Conservation (phyloP, 2,113 vertebrate genomes). For the Balaeniceps rex region DNA sequence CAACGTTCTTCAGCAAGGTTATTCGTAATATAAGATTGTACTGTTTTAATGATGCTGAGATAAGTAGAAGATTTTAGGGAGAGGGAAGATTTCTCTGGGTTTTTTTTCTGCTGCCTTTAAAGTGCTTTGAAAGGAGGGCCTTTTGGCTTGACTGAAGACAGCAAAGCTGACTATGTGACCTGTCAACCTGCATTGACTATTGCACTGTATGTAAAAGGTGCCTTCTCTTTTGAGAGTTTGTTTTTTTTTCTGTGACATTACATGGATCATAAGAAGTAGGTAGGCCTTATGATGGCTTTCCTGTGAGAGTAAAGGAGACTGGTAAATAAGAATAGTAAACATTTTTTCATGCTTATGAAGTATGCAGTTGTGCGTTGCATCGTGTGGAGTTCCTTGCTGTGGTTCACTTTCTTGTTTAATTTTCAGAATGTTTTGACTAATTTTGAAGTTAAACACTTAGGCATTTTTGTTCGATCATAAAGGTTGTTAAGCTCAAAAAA, state of each 20-base stretch:
- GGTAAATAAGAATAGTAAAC: neutral
- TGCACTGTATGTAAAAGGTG: neutral
- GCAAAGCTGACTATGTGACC: neutral
- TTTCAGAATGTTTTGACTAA: neutral
- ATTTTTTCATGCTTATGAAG: neutral
- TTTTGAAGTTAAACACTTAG: neutral
- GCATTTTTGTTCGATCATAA: neutral
- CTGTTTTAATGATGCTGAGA: neutral
- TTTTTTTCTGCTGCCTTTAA: neutral
- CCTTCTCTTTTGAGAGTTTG: neutral
- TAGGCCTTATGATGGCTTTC: neutral
- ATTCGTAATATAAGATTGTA: neutral
- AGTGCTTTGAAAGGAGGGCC: neutral
- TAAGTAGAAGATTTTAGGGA: neutral
- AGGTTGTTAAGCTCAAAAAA: neutral
- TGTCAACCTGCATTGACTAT: neutral
- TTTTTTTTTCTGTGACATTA: rapidly evolving
- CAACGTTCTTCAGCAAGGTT: neutral
- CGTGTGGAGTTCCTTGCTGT: neutral
- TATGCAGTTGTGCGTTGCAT: neutral
- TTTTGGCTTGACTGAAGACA: neutral
- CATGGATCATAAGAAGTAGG: neutral
- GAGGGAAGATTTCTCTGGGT: neutral
- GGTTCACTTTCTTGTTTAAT: neutral
- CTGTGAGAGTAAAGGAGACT: neutral